phyloP scores from a whole-genome alignment of 2,888 invertebrate genomes.

The Nephrotoma appendiculata region DNA sequence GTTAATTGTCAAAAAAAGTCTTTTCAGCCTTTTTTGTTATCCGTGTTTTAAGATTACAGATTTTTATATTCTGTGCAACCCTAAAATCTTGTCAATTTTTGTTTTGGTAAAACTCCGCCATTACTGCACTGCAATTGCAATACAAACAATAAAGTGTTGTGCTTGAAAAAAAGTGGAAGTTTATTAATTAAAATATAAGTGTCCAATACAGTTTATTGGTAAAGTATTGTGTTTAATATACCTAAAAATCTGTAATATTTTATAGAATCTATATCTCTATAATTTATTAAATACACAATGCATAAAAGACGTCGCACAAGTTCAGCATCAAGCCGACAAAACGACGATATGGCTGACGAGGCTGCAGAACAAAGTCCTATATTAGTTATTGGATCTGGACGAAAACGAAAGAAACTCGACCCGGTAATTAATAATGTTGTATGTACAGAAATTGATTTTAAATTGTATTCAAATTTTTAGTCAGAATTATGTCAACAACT shows the following conservation, averaged over 20 bases:
- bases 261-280: not conserved
- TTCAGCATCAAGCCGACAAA: slow-evolving; percentile 62
- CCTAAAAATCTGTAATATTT: not conserved
- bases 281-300: slow-evolving; percentile 31
- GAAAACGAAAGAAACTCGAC: slow-evolving; percentile 58
- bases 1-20: no score
- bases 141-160: not conserved
- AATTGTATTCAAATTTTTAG: slow-evolving; percentile 28
- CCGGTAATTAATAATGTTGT: slow-evolving; percentile 37
- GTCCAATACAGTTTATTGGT: not conserved
- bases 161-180: not conserved
- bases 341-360: slow-evolving; percentile 61
- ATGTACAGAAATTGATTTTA: slow-evolving; percentile 6
- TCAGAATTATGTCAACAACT: slow-evolving; percentile 80
- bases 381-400: slow-evolving; percentile 25
- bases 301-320: slow-evolving; percentile 71
- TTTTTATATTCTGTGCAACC: not conserved
- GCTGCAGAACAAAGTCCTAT: slow-evolving; percentile 31
- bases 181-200: not conserved
- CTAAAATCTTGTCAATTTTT: not conserved
- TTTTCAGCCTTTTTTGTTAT: no score
- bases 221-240: not conserved
- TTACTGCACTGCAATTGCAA: not conserved
- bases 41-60: no score
- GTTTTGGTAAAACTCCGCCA: not conserved